Percentiles rank a stretch among this genome's conserved stretches.
Evolutionary conservation across 2,888 invertebrate genomes (phyloP).

Genomic region (Electrophaes corylata): DNA sequence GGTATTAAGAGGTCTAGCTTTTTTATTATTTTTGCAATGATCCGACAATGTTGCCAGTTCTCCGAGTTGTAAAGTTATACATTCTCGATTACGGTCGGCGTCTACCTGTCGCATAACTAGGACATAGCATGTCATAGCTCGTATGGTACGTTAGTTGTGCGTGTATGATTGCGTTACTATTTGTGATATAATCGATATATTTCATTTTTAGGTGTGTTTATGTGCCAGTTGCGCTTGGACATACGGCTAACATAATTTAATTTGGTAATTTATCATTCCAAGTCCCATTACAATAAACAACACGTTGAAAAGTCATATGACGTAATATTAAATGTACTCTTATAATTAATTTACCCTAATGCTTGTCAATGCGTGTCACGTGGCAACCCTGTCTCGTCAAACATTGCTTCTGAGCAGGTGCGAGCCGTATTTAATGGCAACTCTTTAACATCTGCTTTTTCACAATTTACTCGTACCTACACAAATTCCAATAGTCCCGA

Average conservation of each 20-base stretch:
- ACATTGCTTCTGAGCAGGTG: constrained; percentile 69
- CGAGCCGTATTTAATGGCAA: constrained; percentile 63
- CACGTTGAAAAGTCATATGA: neutral
- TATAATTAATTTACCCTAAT: constrained; percentile 38
- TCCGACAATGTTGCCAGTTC: constrained; percentile 58
- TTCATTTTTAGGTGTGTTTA: constrained; percentile 51
- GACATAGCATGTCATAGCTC: constrained; percentile 78
- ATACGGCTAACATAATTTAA: constrained; percentile 24
- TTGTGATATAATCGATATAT: constrained; percentile 74
- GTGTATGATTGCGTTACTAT: constrained; percentile 72
- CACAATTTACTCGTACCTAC: constrained; percentile 62
- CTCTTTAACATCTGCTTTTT: constrained; percentile 78
- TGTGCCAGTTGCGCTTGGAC: constrained; percentile 39
- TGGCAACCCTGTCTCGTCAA: constrained; percentile 50
- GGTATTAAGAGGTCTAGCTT: constrained; percentile 40
- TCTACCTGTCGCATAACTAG: constrained; percentile 77
- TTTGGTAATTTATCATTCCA: constrained; percentile 29
- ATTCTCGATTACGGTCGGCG: constrained; percentile 63
- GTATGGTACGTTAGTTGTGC: constrained; percentile 67
- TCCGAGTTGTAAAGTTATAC: constrained; percentile 50
- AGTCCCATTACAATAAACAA: neutral
- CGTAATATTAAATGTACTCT: neutral
- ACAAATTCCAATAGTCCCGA: constrained; percentile 69
- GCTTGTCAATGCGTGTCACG: constrained; percentile 41
- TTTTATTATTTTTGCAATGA: constrained; percentile 47